Conservation (phyloP, 1,140 invertebrate genomes). For the Drosophila persimilis region DNA sequence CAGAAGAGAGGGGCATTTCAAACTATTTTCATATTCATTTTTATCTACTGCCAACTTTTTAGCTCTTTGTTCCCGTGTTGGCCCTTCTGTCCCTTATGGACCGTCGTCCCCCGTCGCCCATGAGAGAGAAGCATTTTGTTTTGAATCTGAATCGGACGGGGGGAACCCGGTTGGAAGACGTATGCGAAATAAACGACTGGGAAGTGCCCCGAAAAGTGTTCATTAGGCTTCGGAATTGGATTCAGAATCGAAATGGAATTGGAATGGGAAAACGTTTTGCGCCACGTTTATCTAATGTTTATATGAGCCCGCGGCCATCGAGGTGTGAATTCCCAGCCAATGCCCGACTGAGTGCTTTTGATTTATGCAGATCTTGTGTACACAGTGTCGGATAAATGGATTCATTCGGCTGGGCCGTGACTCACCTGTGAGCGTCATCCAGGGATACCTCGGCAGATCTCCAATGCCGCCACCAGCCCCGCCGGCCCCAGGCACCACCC, state of each 20-base stretch:
- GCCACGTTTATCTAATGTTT: constrained; percentile 72
- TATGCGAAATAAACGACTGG: constrained; percentile 77
- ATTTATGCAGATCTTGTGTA: constrained; percentile 41
- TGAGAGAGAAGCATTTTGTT: constrained; percentile 43
- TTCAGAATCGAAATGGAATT: constrained; percentile 32
- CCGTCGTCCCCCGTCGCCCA: constrained; percentile 9
- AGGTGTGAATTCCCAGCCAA: background rate
- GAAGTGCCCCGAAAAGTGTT: constrained; percentile 72
- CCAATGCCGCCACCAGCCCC: constrained; percentile 88
- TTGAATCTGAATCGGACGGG: constrained; percentile 23
- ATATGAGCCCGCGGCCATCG: constrained; percentile 46
- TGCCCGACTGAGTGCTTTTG: constrained; percentile 26
- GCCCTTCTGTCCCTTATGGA: background rate
- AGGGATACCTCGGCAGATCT: constrained; percentile 96
- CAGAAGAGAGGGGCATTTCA: constrained; percentile 58
- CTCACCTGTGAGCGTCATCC: constrained; percentile 98
- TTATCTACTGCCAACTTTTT: constrained; percentile 79
- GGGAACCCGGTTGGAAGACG: constrained; percentile 48
- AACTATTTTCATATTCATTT: constrained; percentile 78
- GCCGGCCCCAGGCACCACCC: constrained; percentile 83
- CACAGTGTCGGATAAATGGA: background rate
- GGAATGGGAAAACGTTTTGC: constrained; percentile 66
- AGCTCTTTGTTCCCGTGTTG: constrained; percentile 28
- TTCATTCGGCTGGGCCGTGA: constrained; percentile 1
- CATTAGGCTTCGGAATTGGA: constrained; percentile 69